A percentile compares a stretch with the other conserved stretches of the same genome.
phyloP scores from a whole-genome alignment of 2,113 vertebrate genomes.

The Pseudorhombus dupliciocellatus region DNA sequence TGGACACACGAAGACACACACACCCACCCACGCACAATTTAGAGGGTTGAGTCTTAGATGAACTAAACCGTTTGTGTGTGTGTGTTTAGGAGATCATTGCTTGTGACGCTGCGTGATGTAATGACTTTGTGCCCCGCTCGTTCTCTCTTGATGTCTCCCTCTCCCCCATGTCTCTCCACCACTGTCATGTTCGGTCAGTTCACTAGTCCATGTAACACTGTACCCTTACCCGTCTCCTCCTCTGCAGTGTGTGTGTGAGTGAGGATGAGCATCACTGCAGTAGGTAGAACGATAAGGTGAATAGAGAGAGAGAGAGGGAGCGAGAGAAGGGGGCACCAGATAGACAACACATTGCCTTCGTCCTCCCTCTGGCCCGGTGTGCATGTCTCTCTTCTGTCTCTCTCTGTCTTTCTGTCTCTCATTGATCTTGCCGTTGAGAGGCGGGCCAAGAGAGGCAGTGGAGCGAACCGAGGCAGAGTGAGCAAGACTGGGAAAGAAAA shows the following conservation, averaged over 20 bases:
- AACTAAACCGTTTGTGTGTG: too few species aligned
- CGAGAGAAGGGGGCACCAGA: slow-evolving; percentile 3
- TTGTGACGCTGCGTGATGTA: slow-evolving; percentile 46
- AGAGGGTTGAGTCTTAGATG: too few species aligned
- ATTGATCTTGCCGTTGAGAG: slow-evolving; percentile 70
- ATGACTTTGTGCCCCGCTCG: slow-evolving; percentile 39
- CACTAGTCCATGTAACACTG: slow-evolving; percentile 19
- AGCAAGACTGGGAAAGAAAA: slow-evolving; percentile 33
- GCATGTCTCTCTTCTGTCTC: slow-evolving; percentile 41
- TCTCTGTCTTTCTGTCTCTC: slow-evolving; percentile 50
- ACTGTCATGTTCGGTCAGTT: slow-evolving; percentile 38
- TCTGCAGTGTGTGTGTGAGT: neutral
- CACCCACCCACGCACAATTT: too few species aligned
- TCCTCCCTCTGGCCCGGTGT: slow-evolving; percentile 29
- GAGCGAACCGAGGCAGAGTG: slow-evolving; percentile 61
- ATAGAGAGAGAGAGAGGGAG: slow-evolving; percentile 20
- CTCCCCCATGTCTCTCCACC: neutral
- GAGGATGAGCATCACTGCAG: slow-evolving; percentile 32
- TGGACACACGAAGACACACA: too few species aligned
- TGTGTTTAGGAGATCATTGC: slow-evolving; percentile 18
- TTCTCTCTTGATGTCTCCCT: slow-evolving; percentile 12
- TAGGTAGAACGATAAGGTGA: slow-evolving; percentile 10
- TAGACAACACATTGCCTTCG: slow-evolving; percentile 28
- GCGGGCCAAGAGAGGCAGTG: slow-evolving; percentile 72
- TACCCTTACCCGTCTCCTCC: slow-evolving; percentile 1